A percentile compares a stretch with the other conserved stretches of the same genome.
phyloP scores from a whole-genome alignment of 2,888 invertebrate species.

The Drosophila birchii region DNA sequence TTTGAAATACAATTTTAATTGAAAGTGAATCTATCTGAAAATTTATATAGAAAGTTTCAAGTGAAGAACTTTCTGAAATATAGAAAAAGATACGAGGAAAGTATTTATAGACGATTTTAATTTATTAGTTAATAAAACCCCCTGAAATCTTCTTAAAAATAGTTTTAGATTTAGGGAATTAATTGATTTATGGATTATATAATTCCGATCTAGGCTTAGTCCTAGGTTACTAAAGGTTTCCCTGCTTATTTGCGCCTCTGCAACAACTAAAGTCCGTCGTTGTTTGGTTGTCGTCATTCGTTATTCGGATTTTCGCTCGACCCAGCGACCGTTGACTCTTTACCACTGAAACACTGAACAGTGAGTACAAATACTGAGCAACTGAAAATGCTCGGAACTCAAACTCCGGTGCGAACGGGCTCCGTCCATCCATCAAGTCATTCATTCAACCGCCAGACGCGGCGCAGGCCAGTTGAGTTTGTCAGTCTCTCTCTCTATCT shows the following conservation, averaged over 20 bases:
- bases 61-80: not conserved
- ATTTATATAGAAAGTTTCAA: not conserved
- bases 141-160: no score
- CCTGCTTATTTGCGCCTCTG: slow-evolving; percentile 64
- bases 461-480: slow-evolving; percentile 71
- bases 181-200: not conserved
- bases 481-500: slow-evolving; percentile 43
- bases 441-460: slow-evolving; percentile 69
- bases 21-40: no score
- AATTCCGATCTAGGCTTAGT: not conserved
- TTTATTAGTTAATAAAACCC: not conserved
- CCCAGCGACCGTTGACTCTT: slow-evolving; percentile 45
- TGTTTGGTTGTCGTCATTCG: slow-evolving; percentile 7
- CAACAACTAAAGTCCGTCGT: slow-evolving; percentile 38
- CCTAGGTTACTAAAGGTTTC: slow-evolving; percentile 47
- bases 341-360: slow-evolving; percentile 11
- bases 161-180: no score
- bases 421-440: slow-evolving; percentile 55
- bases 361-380: not conserved
- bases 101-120: no score
- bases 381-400: slow-evolving; percentile 2
- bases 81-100: not conserved
- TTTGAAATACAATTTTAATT: not conserved
- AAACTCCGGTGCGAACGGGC: slow-evolving; percentile 12
- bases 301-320: slow-evolving; percentile 27